Evolutionary conservation across 2,888 invertebrate species (phyloP).

Genomic region (Heliconius aoede): DNA sequence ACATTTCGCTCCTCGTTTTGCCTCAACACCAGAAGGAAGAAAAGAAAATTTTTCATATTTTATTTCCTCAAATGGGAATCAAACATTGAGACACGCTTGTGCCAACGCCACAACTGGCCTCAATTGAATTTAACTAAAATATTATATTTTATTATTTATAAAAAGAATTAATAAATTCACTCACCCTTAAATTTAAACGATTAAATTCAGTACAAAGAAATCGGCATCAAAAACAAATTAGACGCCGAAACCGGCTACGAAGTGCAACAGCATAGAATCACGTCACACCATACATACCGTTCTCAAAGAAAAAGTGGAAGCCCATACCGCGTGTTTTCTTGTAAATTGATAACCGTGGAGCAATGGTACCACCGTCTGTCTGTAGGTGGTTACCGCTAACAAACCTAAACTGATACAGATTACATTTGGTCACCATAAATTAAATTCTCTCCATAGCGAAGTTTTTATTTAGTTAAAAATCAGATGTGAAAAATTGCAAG

Average conservation of each 20-base stretch:
- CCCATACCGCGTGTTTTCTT: constrained; percentile 37
- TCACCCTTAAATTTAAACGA: not conserved
- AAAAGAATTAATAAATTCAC: not conserved
- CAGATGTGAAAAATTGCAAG: not conserved
- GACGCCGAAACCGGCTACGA: constrained; percentile 26
- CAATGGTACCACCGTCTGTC: constrained; percentile 35
- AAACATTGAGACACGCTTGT: no score
- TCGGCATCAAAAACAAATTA: constrained; percentile 17
- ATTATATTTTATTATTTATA: not conserved
- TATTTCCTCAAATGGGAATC: no score
- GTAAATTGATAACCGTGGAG: constrained; percentile 43
- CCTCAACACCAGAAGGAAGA: no score
- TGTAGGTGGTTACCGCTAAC: constrained; percentile 24
- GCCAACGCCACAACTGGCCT: no score
- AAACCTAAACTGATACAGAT: constrained; percentile 27
- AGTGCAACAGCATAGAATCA: constrained; percentile 40
- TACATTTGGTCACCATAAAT: constrained; percentile 28
- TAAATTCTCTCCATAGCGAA: constrained; percentile 4
- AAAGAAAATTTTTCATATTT: no score
- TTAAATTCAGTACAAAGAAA: constrained; percentile 30
- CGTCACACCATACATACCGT: constrained; percentile 32
- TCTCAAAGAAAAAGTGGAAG: constrained; percentile 42
- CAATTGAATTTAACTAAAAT: no score
- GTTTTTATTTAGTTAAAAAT: not conserved
- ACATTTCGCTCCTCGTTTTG: no score